Evolutionary conservation across 2,113 vertebrate species (phyloP).

Genomic region (Amphilophus citrinellus): DNA sequence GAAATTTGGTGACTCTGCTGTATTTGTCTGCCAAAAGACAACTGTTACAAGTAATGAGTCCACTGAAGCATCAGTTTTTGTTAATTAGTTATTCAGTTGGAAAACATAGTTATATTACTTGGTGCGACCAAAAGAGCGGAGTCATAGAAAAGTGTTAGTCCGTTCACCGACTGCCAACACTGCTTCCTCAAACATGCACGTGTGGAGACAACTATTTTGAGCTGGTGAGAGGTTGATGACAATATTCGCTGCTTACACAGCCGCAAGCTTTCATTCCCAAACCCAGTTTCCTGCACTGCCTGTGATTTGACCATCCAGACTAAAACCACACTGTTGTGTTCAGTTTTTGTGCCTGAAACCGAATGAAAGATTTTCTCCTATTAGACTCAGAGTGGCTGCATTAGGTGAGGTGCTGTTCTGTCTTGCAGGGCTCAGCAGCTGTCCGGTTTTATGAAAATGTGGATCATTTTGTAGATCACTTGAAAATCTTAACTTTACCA

Average conservation of each 20-base stretch:
- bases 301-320: conserved; percentile 13
- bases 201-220: conserved; percentile 19
- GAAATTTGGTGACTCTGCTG: not conserved
- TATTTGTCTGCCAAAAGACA: not conserved
- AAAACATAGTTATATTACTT: not conserved
- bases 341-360: not conserved
- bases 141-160: not conserved
- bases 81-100: no score
- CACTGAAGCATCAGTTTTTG: not conserved
- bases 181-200: not conserved
- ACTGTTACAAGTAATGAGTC: not conserved
- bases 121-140: not conserved
- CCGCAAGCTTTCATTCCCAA: conserved; percentile 39
- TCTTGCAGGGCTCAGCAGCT: not conserved
- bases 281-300: conserved; percentile 26
- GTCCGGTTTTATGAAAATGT: not conserved
- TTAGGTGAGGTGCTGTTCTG: not conserved
- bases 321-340: conserved; percentile 1
- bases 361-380: not conserved
- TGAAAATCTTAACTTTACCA: not conserved
- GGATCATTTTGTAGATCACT: not conserved
- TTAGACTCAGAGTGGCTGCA: not conserved
- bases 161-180: not conserved
- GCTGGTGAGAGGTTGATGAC: conserved; percentile 38
- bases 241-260: conserved; percentile 11